Percentiles rank a stretch among this genome's conserved stretches.
These are phyloP conservation scores for Jaculus jaculus DNA, from an alignment of 2,113 vertebrate genomes.

Conservation along the genomic window DNA sequence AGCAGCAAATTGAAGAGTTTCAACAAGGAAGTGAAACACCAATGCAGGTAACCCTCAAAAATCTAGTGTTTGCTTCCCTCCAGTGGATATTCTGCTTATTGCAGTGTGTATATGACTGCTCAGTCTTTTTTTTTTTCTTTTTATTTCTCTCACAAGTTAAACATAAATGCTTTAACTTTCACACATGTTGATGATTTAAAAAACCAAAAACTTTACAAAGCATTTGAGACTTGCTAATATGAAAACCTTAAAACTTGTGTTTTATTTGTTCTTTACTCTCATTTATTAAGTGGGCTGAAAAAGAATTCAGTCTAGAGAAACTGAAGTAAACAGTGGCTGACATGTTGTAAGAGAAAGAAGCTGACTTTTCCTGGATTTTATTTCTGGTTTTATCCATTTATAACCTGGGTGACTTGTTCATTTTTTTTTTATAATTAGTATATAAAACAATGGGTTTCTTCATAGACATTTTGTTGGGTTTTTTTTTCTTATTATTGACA, in stretches of 20 bases:
- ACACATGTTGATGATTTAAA: not conserved
- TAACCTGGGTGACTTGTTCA: not conserved
- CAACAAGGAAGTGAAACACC: constrained; percentile 82
- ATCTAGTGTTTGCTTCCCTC: constrained; percentile 82
- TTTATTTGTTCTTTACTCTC: not conserved
- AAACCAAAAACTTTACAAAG: not conserved
- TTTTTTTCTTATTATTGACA: not conserved
- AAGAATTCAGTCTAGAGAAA: not conserved
- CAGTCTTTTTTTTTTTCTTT: not conserved
- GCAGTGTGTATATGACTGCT: not conserved
- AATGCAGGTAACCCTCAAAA: constrained; percentile 86
- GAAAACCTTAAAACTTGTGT: constrained; percentile 2
- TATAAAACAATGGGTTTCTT: not conserved
- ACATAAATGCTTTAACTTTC: not conserved
- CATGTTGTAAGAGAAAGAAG: not conserved
- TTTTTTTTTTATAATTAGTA: not conserved
- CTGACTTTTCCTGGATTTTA: not conserved
- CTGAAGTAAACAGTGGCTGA: not conserved
- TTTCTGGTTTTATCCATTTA: not conserved
- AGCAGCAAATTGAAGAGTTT: constrained; percentile 84
- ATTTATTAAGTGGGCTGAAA: constrained; percentile 35
- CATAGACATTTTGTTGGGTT: not conserved
- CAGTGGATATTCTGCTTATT: constrained; percentile 68
- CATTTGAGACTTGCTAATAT: not conserved
- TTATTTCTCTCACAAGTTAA: not conserved